Evolutionary conservation across 2,797 vertebrate genomes (phyloP).

Genomic region (Esox masquinongy): DNA sequence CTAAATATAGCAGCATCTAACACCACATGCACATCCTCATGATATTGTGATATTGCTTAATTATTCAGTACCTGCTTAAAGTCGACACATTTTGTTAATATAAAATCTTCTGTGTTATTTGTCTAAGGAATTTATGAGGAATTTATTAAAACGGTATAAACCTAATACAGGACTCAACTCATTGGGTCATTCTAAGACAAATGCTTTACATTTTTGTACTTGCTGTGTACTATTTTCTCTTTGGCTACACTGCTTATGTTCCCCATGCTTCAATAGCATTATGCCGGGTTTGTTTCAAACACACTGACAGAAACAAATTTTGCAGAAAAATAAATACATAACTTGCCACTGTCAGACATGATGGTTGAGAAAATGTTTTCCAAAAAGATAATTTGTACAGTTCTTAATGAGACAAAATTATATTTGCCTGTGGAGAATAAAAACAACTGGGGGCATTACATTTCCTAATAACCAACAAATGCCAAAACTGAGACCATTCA

Average conservation of each 20-base stretch:
- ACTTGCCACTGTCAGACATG: constrained; percentile 21
- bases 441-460: constrained; percentile 7
- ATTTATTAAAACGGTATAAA: neutral
- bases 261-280: neutral
- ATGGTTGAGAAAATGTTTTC: constrained; percentile 21
- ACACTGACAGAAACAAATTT: constrained; percentile 40
- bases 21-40: too few relatives aligned
- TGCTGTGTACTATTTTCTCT: neutral
- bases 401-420: constrained; percentile 28
- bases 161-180: constrained; percentile 1
- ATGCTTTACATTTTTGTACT: constrained; percentile 2
- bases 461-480: constrained; percentile 29
- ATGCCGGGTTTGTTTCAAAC: neutral
- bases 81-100: too few relatives aligned
- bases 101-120: too few relatives aligned
- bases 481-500: neutral
- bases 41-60: too few relatives aligned
- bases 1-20: too few relatives aligned
- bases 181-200: constrained; percentile 14
- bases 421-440: neutral
- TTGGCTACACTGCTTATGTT: neutral
- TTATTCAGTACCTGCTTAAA: too few relatives aligned
- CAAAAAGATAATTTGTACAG: neutral
- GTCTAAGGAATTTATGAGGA: neutral
- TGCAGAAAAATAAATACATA: constrained; percentile 20